Percentiles rank a stretch among this genome's conserved stretches.
Evolutionary conservation across 2,888 invertebrate species (phyloP).

Genomic region (Calameuta filiformis): DNA sequence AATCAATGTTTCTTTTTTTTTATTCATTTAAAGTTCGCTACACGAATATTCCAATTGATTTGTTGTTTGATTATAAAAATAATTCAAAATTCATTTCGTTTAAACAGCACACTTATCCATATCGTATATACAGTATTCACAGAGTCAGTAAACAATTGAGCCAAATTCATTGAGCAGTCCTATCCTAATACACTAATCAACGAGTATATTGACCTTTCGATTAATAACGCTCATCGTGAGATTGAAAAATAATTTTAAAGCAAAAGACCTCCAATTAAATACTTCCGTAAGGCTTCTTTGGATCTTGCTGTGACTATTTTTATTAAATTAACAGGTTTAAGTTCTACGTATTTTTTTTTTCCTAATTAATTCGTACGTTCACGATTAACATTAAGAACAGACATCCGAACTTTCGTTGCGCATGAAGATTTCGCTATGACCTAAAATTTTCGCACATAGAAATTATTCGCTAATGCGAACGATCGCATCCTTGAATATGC

Average conservation of each 20-base stretch:
- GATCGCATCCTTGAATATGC: slow-evolving; percentile 40
- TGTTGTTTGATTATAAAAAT: background rate
- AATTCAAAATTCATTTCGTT: background rate
- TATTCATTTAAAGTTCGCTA: background rate
- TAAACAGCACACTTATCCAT: too few species aligned
- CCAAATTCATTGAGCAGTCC: too few species aligned
- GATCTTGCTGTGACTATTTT: background rate
- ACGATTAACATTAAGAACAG: background rate
- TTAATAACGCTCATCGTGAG: too few species aligned
- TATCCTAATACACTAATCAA: too few species aligned
- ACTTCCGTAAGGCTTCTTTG: background rate
- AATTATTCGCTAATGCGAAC: slow-evolving; percentile 23
- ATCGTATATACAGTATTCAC: too few species aligned
- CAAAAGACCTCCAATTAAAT: too few species aligned
- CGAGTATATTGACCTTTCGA: too few species aligned
- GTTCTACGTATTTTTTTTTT: background rate
- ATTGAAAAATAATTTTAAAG: too few species aligned
- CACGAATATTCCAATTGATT: background rate
- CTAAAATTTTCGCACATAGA: background rate
- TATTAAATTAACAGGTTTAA: background rate
- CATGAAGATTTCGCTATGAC: background rate
- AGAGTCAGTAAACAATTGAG: too few species aligned
- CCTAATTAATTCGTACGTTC: background rate
- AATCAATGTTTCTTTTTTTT: background rate
- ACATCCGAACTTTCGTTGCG: background rate